These are phyloP conservation scores for Gallinago media DNA, from an alignment of 2,113 vertebrate species.

Conservation along the genomic window DNA sequence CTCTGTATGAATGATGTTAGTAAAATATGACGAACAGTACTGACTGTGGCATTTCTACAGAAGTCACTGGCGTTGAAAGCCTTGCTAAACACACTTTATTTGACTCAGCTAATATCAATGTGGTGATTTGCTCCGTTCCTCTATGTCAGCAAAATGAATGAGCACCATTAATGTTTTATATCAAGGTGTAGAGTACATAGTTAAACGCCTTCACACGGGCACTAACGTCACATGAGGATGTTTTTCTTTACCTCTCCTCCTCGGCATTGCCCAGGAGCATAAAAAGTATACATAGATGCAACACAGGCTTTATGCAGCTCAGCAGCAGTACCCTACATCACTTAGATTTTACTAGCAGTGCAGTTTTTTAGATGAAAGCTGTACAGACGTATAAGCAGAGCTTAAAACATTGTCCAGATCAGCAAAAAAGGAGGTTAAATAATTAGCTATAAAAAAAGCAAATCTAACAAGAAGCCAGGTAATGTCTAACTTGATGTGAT, in stretches of 20 bases:
- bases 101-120: not conserved
- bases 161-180: not conserved
- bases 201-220: not conserved
- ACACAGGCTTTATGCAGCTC: not conserved
- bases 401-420: conserved; percentile 14
- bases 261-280: not conserved
- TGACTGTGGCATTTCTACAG: not conserved
- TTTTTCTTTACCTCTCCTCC: conserved; percentile 12
- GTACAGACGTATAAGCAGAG: not conserved
- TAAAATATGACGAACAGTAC: not conserved
- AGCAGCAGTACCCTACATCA: not conserved
- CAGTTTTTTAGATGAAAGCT: not conserved
- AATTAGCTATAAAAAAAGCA: conserved; percentile 1
- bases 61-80: not conserved
- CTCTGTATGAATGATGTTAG: not conserved
- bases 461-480: conserved; percentile 28
- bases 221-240: not conserved
- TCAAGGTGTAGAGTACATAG: not conserved
- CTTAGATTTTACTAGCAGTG: not conserved
- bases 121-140: not conserved
- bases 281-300: not conserved
- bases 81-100: not conserved
- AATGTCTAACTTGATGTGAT: conserved; percentile 4
- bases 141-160: not conserved
- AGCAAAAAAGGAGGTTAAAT: conserved; percentile 21